phyloP scores from a whole-genome alignment of 2,888 invertebrate species.

The Caenorhabditis drosophilae region DNA sequence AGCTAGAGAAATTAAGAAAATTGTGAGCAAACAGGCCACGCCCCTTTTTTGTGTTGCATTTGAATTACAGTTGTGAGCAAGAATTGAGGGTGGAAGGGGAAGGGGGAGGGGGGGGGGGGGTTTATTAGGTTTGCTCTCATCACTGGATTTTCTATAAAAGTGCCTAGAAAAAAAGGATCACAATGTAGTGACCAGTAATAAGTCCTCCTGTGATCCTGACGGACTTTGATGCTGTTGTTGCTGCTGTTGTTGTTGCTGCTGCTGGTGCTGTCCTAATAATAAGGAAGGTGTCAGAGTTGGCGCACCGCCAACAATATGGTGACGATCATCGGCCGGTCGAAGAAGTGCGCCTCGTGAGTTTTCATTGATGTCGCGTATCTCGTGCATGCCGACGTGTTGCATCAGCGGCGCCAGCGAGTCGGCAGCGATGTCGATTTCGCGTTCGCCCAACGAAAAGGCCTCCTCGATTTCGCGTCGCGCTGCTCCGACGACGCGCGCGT shows the following conservation, averaged over 20 bases:
- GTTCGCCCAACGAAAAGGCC: conserved; percentile 60
- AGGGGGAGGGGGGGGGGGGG: too few species aligned
- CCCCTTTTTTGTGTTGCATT: too few species aligned
- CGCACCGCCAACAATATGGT: conserved; percentile 17
- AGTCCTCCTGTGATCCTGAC: conserved; percentile 56
- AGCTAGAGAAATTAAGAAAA: too few species aligned
- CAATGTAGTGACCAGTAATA: conserved; percentile 62
- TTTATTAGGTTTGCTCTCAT: too few species aligned
- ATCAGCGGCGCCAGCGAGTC: conserved; percentile 48
- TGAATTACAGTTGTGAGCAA: too few species aligned
- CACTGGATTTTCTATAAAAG: too few species aligned
- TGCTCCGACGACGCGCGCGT: conserved; percentile 63
- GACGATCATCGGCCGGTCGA: conserved; percentile 39
- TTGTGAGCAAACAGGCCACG: too few species aligned
- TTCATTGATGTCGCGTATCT: conserved; percentile 66
- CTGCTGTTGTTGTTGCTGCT: too few species aligned
- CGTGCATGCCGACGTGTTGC: conserved; percentile 63
- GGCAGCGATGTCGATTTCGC: conserved; percentile 60
- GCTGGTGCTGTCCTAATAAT: too few species aligned
- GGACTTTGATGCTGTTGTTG: conserved; percentile 11
- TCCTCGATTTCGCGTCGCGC: conserved; percentile 67
- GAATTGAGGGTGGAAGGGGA: too few species aligned
- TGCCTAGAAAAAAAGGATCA: not conserved
- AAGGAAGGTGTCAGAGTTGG: conserved; percentile 2
- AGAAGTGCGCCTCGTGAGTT: conserved; percentile 60